phyloP scores from a whole-genome alignment of 2,113 vertebrate genomes.

The Catharus bicknelli region DNA sequence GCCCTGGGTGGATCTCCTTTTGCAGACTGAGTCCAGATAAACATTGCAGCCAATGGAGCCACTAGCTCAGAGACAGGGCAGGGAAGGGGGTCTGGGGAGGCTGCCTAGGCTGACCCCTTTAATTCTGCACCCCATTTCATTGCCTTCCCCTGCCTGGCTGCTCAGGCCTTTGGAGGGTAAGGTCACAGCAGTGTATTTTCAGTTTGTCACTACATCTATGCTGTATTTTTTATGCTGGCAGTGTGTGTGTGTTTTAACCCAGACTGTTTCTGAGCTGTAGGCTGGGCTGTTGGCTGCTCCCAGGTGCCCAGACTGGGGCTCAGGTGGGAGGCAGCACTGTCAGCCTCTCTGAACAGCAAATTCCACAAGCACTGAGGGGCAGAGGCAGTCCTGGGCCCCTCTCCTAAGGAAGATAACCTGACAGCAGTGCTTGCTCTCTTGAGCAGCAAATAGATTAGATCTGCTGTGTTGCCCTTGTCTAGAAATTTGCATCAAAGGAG shows the following conservation, averaged over 20 bases:
- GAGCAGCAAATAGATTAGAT: not conserved
- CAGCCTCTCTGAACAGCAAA: too few species aligned
- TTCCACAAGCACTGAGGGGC: too few species aligned
- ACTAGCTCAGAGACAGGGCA: not conserved
- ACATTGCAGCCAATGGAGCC: not conserved
- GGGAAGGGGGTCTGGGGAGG: rapidly evolving
- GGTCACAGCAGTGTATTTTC: not conserved
- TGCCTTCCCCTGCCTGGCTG: not conserved
- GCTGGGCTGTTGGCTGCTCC: not conserved
- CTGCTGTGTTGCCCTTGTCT: not conserved
- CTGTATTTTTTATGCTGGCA: rapidly evolving
- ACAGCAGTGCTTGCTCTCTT: too few species aligned
- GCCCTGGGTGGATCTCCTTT: not conserved
- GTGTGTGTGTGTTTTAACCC: not conserved
- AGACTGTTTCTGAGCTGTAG: not conserved
- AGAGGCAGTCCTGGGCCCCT: too few species aligned
- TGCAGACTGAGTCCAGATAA: not conserved
- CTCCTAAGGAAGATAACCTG: too few species aligned
- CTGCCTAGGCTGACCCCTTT: not conserved
- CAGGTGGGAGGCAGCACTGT: not conserved
- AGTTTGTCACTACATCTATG: not conserved
- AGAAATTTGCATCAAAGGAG: conserved; percentile 29
- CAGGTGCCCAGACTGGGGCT: not conserved
- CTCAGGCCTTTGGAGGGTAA: not conserved
- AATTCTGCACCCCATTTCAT: not conserved